Evolutionary conservation across 2,113 vertebrate species (phyloP), one percentile per base, ranked within the genome.

Genomic region (Limnothrissa miodon): DNA sequence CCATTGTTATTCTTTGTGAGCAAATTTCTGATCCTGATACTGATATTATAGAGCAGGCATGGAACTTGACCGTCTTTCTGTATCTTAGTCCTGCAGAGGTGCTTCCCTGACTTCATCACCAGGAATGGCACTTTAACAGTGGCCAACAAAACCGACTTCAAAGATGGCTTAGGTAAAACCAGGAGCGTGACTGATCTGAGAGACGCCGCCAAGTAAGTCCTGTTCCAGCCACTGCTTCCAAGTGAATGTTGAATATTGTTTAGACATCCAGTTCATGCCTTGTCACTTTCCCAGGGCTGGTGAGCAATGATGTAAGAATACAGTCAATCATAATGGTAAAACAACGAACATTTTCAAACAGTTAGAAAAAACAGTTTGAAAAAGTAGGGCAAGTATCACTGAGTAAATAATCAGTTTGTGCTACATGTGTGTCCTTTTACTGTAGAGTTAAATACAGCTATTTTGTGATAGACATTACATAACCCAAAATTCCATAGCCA

Each of bases 61-160:
- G 13, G 36, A 17, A 7, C 2, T 1, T 36, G 13, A 8, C 62
- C 45, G 11, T 9, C 39, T 5, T 85, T 13, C 17, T 90, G 44
- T 89, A 56, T 86, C 84, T 82, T 85, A 99, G 98, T 98, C 90
- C 94, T 99, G 66, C 97, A 96, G 91, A 95, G 98, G 90, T 99
- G 98, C 93, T 96, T 99, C 91, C 98, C 97, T 23, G 97, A 97
- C 92, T 97, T 99, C 88, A 95, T 93, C 85, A 96, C 93, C 11
- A 93, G 92, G 91, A 97, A 97, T 70, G 97, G 97, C 78, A 94
- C 93, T 53, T 90, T 97, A 83, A 96, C 95, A 0, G 90, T 98
- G 84, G 96, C 95, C 90, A 97, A 95, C 90, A 93, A 93, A 91
- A 96, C 95, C 7, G 87, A 90, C 0, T 98, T 98, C 89, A 94